Evolutionary conservation across 2,888 invertebrate genomes (phyloP), one percentile per base, ranked within the genome.

Genomic region (Calameuta filiformis): DNA sequence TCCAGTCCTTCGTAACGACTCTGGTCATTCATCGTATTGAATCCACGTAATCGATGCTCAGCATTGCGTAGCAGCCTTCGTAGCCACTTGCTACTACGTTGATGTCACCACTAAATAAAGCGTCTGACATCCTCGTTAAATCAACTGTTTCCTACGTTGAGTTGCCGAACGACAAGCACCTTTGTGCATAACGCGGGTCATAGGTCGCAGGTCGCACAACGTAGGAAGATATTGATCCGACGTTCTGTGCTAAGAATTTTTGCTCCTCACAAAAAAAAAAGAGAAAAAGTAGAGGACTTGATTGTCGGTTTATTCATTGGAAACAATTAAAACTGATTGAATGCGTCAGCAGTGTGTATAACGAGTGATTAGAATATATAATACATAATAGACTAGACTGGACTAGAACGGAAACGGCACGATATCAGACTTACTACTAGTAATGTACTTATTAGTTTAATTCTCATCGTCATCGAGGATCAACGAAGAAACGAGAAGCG

Each of bases 71-170:
- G 79, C 81, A 87, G 82, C 83, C 89, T 88, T 87, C 85, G 79
- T 73, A 78, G 79, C 82, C 85, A 87, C 86, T 88, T 88, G 85
- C 77, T 76, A 79, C 79, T 73, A 35, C 74, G 85, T 88, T 89
- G 89, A 89, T 88, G 89, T 89, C 89, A 89, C 83, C 83, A 83
- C 86, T 87, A 85, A 86, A 89, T 87, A 85, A 89, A 86, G 82
- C 83, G 83, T 82, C 83, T 88, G 87, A 89, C 85, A 84, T 37
- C 76, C 74, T 69, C 33, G 15, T 12, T 68, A 37, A 69, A 75
- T 37, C 68, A 75, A 30, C 40, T 23, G 37, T 37, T 74, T 35
- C n/a, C 34, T 30, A 30, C 74, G 34, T 74, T 12, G 3, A n/a
- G 4, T 9, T 34, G 15, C 12, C 31, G 3, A 71, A 34, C 34